A percentile compares a stretch with the other conserved stretches of the same genome.
Conservation (phyloP, 2,888 invertebrate species). For the Abrostola tripartita region DNA sequence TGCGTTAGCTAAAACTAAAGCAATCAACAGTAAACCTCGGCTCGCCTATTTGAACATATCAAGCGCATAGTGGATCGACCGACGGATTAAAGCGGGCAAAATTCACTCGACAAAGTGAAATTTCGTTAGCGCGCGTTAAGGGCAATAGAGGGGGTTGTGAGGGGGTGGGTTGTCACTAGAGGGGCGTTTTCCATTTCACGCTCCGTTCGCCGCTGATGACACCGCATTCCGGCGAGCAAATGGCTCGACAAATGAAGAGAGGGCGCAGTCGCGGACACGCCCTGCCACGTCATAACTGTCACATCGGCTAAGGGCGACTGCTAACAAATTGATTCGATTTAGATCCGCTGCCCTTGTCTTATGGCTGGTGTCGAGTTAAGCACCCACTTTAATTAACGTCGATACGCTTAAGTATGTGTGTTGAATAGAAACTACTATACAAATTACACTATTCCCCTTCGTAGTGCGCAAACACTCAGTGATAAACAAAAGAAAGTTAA, state of each 20-base stretch:
- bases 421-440: constrained; percentile 14
- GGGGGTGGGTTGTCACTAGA: constrained; percentile 75
- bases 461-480: constrained; percentile 30
- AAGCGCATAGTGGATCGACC: constrained; percentile 58
- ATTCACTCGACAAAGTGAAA: constrained; percentile 72
- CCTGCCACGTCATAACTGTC: constrained; percentile 85
- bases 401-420: constrained; percentile 37
- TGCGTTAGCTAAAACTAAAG: constrained; percentile 61
- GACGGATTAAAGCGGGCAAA: constrained; percentile 64
- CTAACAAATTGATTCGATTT: constrained; percentile 80
- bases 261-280: constrained; percentile 83
- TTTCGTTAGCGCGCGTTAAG: constrained; percentile 83
- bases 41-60: constrained; percentile 69
- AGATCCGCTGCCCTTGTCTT: constrained; percentile 60
- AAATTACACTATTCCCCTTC: constrained; percentile 25
- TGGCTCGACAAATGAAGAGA: constrained; percentile 87
- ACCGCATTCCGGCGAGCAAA: constrained; percentile 86
- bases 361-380: constrained; percentile 37
- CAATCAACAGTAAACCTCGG: constrained; percentile 65
- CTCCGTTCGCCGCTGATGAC: constrained; percentile 86
- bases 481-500: constrained; percentile 59
- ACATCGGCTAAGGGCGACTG: constrained; percentile 66
- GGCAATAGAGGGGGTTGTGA: constrained; percentile 61
- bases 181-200: constrained; percentile 89
- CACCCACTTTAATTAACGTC: constrained; percentile 47